Base-by-base conservation (phyloP, 2,797 vertebrate genomes). In the Neosilurus mollespiculum region DNA sequence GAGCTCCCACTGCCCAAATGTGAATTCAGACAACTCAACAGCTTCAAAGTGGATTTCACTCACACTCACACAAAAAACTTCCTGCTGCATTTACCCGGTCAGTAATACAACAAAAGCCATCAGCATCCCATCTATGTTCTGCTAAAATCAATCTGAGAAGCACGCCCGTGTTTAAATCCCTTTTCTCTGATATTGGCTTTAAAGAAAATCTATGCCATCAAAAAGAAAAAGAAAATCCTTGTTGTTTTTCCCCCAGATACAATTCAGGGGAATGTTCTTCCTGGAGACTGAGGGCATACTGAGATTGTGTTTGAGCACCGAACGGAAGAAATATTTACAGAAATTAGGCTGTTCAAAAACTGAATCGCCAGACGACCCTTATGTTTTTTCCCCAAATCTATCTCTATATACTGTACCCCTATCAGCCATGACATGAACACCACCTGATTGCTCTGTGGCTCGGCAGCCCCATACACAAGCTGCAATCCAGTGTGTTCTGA, bases 21-120 rank as follows among this genome's bases (percentile, higher is more conserved):
- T 26, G 61, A 2, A 20, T 65, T 78, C 43, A 26, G 1, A 53
- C 77, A 64, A 15, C 9, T 34, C 26, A 1, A 59, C 11, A 59
- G 73, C 59, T 24, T 78, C 37, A 51, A 14, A 53, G 34, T n/a
- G n/a, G 24, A 53, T 53, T 26, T 51, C 43, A 53, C 15, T 12
- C n/a, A 78, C 5, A 51, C 24, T 0, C 24, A 10, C 59, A 78
- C 59, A 24, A 22, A 3, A 18, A n/a, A 61, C 56, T n/a, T 49
- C 37, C 76, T 78, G 59, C 51, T 64, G n/a, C 37, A 59, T 43
- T 59, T 30, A 75, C 34, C 53, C 53, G 20, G 72, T 71, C 59
- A 18, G 61, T 37, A 51, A 18, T 51, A 18, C 37, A 65, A 78
- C 59, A 65, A 24, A 64, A 78, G n/a, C 37, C n/a, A 64, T 26